Evolutionary conservation across 2,888 invertebrate species (phyloP).

Genomic region (Hemaris fuciformis): DNA sequence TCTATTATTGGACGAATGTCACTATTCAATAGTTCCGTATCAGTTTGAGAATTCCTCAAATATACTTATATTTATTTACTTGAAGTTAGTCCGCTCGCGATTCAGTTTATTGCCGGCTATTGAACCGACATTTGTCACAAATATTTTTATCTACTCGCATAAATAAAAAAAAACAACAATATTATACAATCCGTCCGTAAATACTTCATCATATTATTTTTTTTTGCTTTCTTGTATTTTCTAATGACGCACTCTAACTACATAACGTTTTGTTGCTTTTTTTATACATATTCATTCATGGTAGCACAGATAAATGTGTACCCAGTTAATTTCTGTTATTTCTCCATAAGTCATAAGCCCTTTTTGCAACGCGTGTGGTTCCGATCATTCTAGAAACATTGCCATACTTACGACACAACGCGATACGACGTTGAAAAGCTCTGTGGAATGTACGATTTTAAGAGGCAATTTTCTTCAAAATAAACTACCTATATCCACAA

Average conservation of each 20-base stretch:
- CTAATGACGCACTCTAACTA: background rate
- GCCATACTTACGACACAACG: background rate
- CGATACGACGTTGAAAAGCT: background rate
- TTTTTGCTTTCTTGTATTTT: background rate
- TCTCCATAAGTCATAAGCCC: background rate
- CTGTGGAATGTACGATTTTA: background rate
- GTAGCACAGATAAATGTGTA: background rate
- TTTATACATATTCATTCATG: background rate
- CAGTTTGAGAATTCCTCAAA: constrained; percentile 3
- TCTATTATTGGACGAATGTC: background rate
- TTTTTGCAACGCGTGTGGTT: constrained; percentile 5
- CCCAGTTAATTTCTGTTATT: background rate
- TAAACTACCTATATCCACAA: background rate
- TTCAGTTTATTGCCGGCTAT: background rate
- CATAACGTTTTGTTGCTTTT: background rate
- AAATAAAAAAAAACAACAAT: background rate
- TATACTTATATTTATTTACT: background rate
- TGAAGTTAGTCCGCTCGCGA: no score
- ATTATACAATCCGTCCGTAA: background rate
- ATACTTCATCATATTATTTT: no score
- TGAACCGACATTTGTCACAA: background rate
- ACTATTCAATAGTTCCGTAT: background rate
- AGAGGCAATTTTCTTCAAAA: background rate
- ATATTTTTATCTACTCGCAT: background rate
- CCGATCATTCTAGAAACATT: constrained; percentile 6